These are phyloP conservation scores for Limnephilus marmoratus DNA, from an alignment of 2,888 invertebrate genomes.

Conservation along the genomic window DNA sequence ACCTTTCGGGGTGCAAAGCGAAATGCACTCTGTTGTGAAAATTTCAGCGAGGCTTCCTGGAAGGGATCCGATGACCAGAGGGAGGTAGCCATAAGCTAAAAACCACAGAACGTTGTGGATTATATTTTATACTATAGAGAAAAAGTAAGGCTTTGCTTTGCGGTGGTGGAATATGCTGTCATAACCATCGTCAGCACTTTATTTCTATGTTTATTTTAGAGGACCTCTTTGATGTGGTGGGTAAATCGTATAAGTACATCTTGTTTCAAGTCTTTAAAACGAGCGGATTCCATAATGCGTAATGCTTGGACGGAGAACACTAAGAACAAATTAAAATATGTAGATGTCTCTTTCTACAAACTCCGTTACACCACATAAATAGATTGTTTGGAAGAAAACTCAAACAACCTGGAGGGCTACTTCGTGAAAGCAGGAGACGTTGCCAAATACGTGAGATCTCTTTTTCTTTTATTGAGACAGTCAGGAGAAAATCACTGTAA, in stretches of 20 bases:
- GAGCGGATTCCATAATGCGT: too few relatives aligned
- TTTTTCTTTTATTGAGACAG: too few relatives aligned
- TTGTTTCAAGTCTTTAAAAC: background rate
- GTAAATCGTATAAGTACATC: background rate
- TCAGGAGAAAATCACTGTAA: too few relatives aligned
- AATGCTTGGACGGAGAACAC: too few relatives aligned
- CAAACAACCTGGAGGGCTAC: too few relatives aligned
- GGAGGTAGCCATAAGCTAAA: background rate
- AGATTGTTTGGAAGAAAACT: too few relatives aligned
- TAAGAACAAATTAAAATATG: too few relatives aligned
- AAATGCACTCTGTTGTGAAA: constrained; percentile 10
- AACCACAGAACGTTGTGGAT: background rate
- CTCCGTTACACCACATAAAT: too few relatives aligned
- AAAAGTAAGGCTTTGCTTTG: background rate
- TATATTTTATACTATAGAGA: background rate
- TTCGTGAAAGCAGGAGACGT: too few relatives aligned
- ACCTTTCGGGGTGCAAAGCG: background rate
- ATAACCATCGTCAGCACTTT: background rate
- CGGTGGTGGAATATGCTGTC: background rate
- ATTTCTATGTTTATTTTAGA: background rate
- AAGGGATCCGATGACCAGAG: background rate
- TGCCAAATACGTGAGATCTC: too few relatives aligned
- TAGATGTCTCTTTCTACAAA: too few relatives aligned
- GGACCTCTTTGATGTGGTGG: background rate
- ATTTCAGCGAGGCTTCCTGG: background rate